phyloP scores from a whole-genome alignment of 2,113 vertebrate genomes.

The Chaetops frenatus region DNA sequence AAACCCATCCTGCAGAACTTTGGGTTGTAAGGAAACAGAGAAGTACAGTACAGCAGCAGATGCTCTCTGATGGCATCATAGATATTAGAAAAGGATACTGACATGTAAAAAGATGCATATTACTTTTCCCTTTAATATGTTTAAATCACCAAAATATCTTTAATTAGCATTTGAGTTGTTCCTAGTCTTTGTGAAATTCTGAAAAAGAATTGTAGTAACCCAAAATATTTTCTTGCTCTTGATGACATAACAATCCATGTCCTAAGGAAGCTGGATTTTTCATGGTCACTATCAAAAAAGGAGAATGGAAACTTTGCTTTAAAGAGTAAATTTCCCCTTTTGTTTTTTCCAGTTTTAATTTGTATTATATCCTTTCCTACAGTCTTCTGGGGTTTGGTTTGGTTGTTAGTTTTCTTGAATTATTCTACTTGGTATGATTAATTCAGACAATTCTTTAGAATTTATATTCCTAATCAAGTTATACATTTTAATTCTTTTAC shows the following conservation, averaged over 20 bases:
- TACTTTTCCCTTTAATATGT: not conserved
- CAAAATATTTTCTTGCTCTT: not conserved
- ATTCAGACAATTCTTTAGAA: not conserved
- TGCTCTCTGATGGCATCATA: not conserved
- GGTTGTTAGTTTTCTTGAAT: not conserved
- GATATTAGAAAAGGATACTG: not conserved
- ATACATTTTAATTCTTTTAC: not conserved
- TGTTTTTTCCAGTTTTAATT: not conserved
- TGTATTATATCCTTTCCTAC: not conserved
- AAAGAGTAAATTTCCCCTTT: not conserved
- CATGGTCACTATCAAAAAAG: not conserved
- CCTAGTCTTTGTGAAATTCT: not conserved
- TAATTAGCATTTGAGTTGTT: not conserved
- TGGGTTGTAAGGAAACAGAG: not conserved
- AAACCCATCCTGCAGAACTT: not conserved
- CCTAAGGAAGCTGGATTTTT: not conserved
- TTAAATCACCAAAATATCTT: not conserved
- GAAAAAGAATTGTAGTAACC: not conserved
- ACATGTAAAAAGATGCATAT: not conserved
- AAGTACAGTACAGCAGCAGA: not conserved
- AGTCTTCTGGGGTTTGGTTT: not conserved
- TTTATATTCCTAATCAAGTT: not conserved
- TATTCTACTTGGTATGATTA: not conserved
- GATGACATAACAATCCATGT: not conserved
- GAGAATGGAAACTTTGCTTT: not conserved